These are phyloP conservation scores for Phocides pigmalion DNA, from an alignment of 1,140 invertebrate species.

Conservation along the genomic window DNA sequence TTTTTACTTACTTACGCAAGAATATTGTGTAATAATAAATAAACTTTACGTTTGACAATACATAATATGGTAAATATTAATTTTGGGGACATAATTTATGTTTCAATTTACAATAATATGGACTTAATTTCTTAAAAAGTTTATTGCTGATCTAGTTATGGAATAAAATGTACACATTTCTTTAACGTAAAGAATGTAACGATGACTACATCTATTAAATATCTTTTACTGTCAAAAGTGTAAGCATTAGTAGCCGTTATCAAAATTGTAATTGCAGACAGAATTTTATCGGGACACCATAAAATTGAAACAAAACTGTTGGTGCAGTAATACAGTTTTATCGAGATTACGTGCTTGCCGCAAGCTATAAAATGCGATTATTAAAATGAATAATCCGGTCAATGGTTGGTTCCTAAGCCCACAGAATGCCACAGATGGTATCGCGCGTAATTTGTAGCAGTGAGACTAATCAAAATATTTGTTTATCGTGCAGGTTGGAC, in stretches of 20 bases:
- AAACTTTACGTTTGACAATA: too few species aligned
- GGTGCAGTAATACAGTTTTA: constrained; percentile 34
- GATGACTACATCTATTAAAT: constrained; percentile 11
- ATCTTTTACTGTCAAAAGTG: constrained; percentile 27
- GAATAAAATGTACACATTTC: not conserved
- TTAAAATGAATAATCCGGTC: constrained; percentile 35
- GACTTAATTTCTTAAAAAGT: too few species aligned
- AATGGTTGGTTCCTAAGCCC: constrained; percentile 19
- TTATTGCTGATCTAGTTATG: too few species aligned
- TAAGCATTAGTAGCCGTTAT: constrained; percentile 64
- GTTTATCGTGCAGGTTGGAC: constrained; percentile 51
- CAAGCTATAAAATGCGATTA: constrained; percentile 40
- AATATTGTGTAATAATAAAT: too few species aligned
- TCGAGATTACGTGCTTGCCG: constrained; percentile 33
- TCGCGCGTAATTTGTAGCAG: constrained; percentile 67
- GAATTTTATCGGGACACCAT: constrained; percentile 64
- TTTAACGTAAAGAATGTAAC: not conserved
- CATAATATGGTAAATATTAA: too few species aligned
- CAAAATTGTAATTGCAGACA: constrained; percentile 74
- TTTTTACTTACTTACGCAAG: too few species aligned
- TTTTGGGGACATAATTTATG: too few species aligned
- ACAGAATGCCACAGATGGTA: constrained; percentile 50
- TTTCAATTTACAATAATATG: too few species aligned
- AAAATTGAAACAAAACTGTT: constrained; percentile 71
- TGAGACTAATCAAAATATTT: constrained; percentile 74